Evolutionary conservation across 2,888 invertebrate genomes (phyloP).

Genomic region (Neoaliturus tenellus): DNA sequence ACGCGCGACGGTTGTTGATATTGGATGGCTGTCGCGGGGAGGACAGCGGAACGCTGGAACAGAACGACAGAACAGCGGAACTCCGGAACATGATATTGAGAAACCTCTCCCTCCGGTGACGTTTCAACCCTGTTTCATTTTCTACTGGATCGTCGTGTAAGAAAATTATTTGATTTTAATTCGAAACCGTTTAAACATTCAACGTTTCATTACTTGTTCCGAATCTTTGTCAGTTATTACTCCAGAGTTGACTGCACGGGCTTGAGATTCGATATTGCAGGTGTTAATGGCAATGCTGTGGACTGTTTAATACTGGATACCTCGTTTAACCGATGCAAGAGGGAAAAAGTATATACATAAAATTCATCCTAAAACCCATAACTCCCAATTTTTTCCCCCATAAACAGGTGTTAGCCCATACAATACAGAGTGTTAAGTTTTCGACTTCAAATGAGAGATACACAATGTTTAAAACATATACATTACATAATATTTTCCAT

Average conservation of each 20-base stretch:
- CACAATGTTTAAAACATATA: no score
- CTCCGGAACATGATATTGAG: no score
- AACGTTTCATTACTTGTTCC: slow-evolving; percentile 38
- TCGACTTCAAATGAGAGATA: no score
- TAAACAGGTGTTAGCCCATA: no score
- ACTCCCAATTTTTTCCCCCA: no score
- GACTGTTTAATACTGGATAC: no score
- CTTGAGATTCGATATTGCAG: not conserved
- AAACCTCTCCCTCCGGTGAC: not conserved
- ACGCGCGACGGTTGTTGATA: slow-evolving; percentile 52
- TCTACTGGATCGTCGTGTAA: slow-evolving; percentile 33
- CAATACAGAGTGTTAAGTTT: no score
- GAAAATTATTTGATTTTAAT: slow-evolving; percentile 55
- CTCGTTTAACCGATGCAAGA: no score
- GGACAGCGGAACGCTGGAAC: slow-evolving; percentile 26
- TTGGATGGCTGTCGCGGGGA: slow-evolving; percentile 49
- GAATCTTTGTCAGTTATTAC: slow-evolving; percentile 12
- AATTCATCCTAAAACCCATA: no score
- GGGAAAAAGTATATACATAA: no score
- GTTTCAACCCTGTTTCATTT: slow-evolving; percentile 40
- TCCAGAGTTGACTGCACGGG: not conserved
- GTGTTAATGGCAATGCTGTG: not conserved
- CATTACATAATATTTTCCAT: no score
- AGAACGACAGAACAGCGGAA: slow-evolving; percentile 19
- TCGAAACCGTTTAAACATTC: slow-evolving; percentile 54